These are phyloP conservation scores for Gastrophysa polygoni DNA, from an alignment of 2,888 invertebrate species.

Conservation along the genomic window DNA sequence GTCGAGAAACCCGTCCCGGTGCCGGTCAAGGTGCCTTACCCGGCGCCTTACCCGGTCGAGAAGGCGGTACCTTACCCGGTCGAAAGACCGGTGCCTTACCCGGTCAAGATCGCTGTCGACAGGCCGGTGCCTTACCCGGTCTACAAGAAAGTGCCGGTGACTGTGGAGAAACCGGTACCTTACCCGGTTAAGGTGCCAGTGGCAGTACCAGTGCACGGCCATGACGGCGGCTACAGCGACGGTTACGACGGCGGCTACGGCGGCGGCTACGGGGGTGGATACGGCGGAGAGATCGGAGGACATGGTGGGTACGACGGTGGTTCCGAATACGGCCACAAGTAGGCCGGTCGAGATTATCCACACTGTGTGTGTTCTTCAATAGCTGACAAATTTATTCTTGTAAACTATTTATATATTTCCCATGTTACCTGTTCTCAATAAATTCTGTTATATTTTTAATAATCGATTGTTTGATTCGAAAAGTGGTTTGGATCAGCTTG, in stretches of 20 bases:
- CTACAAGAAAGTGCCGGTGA: slow-evolving; percentile 70
- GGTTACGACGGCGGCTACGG: slow-evolving; percentile 43
- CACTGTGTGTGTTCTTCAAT: slow-evolving; percentile 47
- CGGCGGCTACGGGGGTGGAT: slow-evolving; percentile 40
- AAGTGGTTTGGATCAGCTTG: too few species aligned
- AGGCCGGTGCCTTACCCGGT: slow-evolving; percentile 64
- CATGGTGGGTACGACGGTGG: slow-evolving; percentile 43
- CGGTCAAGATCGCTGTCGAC: slow-evolving; percentile 65
- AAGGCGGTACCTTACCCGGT: slow-evolving; percentile 69
- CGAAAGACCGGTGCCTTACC: slow-evolving; percentile 63
- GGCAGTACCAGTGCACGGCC: slow-evolving; percentile 28
- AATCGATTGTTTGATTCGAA: slow-evolving; percentile 31
- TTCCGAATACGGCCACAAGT: slow-evolving; percentile 14
- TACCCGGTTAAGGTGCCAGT: slow-evolving; percentile 71
- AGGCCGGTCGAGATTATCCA: slow-evolving; percentile 39
- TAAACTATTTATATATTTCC: slow-evolving; percentile 45
- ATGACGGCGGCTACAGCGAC: slow-evolving; percentile 43
- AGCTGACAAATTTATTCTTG: slow-evolving; percentile 29
- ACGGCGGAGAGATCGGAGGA: slow-evolving; percentile 30
- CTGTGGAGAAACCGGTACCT: slow-evolving; percentile 67
- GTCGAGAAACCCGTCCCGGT: slow-evolving; percentile 70
- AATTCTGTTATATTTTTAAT: slow-evolving; percentile 47
- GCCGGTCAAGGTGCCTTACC: slow-evolving; percentile 70
- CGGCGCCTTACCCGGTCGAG: slow-evolving; percentile 74
- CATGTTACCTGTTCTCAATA: slow-evolving; percentile 40